These are phyloP conservation scores for Apocrypta bakeri DNA, from an alignment of 1,140 invertebrate species.

Conservation along the genomic window DNA sequence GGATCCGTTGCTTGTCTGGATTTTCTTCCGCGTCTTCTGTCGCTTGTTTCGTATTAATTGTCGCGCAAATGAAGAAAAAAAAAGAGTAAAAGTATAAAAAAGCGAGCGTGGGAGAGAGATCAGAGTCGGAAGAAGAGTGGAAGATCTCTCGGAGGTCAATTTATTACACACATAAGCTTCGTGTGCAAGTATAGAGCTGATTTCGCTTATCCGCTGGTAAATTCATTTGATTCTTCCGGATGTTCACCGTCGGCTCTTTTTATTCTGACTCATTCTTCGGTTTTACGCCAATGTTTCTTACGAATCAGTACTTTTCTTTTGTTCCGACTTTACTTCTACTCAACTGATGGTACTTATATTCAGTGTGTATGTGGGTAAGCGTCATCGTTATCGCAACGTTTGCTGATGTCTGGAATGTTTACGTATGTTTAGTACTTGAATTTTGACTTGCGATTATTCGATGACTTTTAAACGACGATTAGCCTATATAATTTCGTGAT, in stretches of 20 bases:
- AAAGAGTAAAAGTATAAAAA: not conserved
- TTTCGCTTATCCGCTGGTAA: not conserved
- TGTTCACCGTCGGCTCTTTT: not conserved
- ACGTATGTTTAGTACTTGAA: not conserved
- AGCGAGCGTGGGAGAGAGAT: not conserved
- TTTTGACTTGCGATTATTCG: not conserved
- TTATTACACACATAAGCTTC: constrained; percentile 19
- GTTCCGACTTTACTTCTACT: not conserved
- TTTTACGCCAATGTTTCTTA: not conserved
- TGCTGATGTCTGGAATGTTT: not conserved
- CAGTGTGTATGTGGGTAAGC: not conserved
- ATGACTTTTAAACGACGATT: too few species aligned
- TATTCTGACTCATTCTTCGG: not conserved
- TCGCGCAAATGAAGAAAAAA: not conserved
- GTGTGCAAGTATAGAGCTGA: not conserved
- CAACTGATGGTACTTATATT: too few species aligned
- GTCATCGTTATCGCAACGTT: not conserved
- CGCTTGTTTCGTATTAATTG: not conserved
- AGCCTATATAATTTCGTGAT: too few species aligned
- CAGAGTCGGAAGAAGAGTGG: not conserved
- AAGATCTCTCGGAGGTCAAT: constrained; percentile 1
- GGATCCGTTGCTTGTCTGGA: not conserved
- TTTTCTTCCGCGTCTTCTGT: not conserved
- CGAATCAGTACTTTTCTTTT: not conserved
- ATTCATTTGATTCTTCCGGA: constrained; percentile 12